Percentiles rank a stretch among this genome's conserved stretches.
Evolutionary conservation across 2,113 vertebrate species (phyloP).

Genomic region (Phrynocephalus versicolor): DNA sequence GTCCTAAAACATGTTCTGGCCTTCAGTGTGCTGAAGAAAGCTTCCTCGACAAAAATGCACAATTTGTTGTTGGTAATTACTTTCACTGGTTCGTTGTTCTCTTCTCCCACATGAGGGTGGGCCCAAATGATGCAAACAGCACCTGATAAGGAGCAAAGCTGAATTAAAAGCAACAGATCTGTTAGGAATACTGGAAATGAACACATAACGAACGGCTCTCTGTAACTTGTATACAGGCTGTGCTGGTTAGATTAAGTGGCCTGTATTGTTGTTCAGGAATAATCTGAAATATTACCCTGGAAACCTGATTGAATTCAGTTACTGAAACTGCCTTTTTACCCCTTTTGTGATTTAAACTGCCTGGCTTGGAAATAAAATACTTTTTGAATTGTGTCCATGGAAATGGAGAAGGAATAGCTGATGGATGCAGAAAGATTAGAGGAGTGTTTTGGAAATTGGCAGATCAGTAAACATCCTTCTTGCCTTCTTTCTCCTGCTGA

Average conservation of each 20-base stretch:
- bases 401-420: too few relatives aligned
- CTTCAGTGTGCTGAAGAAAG: neutral
- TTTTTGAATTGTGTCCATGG: neutral
- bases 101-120: too few relatives aligned
- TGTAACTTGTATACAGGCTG: too few relatives aligned
- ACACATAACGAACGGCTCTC: too few relatives aligned
- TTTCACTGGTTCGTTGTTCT: too few relatives aligned
- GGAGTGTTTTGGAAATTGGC: too few relatives aligned
- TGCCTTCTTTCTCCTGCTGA: too few relatives aligned
- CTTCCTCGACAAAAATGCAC: neutral
- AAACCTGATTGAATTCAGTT: neutral
- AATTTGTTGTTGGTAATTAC: neutral
- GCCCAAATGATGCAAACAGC: neutral
- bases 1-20: neutral
- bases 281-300: neutral
- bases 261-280: neutral
- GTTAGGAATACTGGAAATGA: neutral
- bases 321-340: neutral
- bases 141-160: too few relatives aligned
- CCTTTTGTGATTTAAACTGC: neutral
- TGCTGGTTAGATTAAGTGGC: neutral
- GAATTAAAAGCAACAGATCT: neutral
- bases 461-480: too few relatives aligned
- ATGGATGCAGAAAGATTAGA: too few relatives aligned
- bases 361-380: neutral